Base-by-base conservation (phyloP, 2,113 vertebrate genomes). In the Ovis canadensis region DNA sequence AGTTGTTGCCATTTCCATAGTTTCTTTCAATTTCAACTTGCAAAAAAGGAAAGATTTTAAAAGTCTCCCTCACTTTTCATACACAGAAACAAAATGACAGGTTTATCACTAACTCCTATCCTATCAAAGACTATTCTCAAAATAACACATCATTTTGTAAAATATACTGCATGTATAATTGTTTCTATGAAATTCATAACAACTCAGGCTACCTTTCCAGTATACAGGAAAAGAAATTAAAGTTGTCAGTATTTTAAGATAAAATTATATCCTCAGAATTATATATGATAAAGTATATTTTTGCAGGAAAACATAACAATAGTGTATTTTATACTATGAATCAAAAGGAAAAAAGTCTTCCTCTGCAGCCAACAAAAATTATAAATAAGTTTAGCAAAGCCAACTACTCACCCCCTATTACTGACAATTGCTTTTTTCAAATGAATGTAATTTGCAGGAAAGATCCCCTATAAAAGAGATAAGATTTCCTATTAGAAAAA, bases 391-490 rank as follows among this genome's bases (percentile, higher is more conserved):
- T 94, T 91, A 96, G 57, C 85, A 97, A 96, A 33, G 43, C 40
- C 92, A 96, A 95, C 93, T 97, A 99, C 99, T 99, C 94, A 99
- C 99, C 99, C 99, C 97, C 99, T 99, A 94, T 99, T 99, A 98
- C 98, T 99, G 98, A 99, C 99, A 3, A 99, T 98, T 94, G 99
- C 99, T 91, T 99, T 99, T 98, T 99, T 99, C 98, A 99, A 98
- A 96, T 99, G 99, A 98, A 99, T 98, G 40, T 99, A 99, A 97
- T 99, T 99, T 52, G 98, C 99, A 97, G 99, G 99, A 98, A 99
- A 99, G 94, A 99, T 99, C 43, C 99, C 99, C 99, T 99, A 95
- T 45, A 98, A 98, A 60, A 98, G 21, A 98, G 88, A 98, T 93
- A 90, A 98, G 62, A 95, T 16, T 78, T n/a, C 27, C 3, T 15